Percentiles rank a stretch among this genome's conserved stretches.
phyloP scores from a whole-genome alignment of 2,888 invertebrate species.

The Lasiommata megera region DNA sequence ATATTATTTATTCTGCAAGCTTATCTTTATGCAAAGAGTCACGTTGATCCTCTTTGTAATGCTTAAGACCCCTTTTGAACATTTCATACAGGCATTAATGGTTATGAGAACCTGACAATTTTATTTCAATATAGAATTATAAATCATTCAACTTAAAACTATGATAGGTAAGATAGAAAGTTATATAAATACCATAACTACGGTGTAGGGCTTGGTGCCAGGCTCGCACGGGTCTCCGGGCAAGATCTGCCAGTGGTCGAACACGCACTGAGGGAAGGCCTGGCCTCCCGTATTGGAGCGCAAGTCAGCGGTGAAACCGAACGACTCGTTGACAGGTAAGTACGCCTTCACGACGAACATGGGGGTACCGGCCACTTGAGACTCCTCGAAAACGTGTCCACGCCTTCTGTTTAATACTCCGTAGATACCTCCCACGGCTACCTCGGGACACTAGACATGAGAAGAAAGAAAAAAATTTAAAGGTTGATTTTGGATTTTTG shows the following conservation, averaged over 20 bases:
- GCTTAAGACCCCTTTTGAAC: too few species aligned
- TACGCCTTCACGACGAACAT: slow-evolving; percentile 99
- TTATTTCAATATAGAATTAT: too few species aligned
- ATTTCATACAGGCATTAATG: too few species aligned
- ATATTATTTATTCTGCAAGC: too few species aligned
- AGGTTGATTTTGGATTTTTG: too few species aligned
- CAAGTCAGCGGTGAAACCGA: slow-evolving; percentile 99
- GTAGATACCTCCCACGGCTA: slow-evolving; percentile 98
- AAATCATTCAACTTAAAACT: too few species aligned
- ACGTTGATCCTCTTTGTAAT: too few species aligned
- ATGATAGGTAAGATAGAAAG: too few species aligned
- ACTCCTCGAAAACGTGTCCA: slow-evolving; percentile 98
- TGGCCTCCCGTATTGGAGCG: slow-evolving; percentile 99
- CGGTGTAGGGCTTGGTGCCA: slow-evolving; percentile 86
- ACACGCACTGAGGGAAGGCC: slow-evolving; percentile 99
- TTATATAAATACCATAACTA: slow-evolving; percentile 86
- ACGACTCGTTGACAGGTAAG: slow-evolving; percentile 99
- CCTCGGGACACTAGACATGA: slow-evolving; percentile 90
- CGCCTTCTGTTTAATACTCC: slow-evolving; percentile 98
- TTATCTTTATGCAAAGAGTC: too few species aligned
- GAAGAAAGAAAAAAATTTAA: background rate
- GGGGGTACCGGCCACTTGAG: slow-evolving; percentile 96
- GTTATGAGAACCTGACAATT: too few species aligned
- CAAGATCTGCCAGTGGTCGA: slow-evolving; percentile 99
- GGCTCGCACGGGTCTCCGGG: slow-evolving; percentile 96